Evolutionary conservation across 2,797 vertebrate species (phyloP), one percentile per base, ranked within the genome.

Genomic region (Bradypodion pumilum): DNA sequence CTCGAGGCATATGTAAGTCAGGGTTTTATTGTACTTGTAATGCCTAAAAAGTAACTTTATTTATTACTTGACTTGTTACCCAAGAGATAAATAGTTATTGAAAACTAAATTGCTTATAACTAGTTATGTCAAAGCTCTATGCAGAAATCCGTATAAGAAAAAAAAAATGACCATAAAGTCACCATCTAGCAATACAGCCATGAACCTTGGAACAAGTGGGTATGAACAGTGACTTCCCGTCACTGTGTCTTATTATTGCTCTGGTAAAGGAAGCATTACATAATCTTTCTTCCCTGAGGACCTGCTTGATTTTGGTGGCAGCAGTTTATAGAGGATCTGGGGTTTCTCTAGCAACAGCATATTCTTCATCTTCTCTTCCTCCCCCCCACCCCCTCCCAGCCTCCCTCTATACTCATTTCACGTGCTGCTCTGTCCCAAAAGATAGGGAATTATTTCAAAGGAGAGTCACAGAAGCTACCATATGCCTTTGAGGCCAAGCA

Each of bases 401-500:
- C 62, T 16, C 4, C 1, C 44, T 52, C 23, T 63, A 27, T 40
- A 63, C 32, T 21, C 49, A 25, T 32, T 65, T 37, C 27, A 49
- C 56, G 72, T 75, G 60, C n/a, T 59, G 49, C 65, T 70, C 52
- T 25, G 35, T 69, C 82, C 74, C 75, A 37, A 60, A 78, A 75
- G 60, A 66, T 37, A 46, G 60, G 56, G 42, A 56, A 15, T 49
- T 68, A 35, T 75, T 68, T 83, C 42, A 78, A 35, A 68, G 74
- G 37, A 83, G 4, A 77, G 66, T 62, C 21, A 60, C 23, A 72
- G 75, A 78, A 56, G 44, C 10, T 40, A 78, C 25, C 68, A 78
- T 70, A 62, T 68, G 42, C 69, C 69, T 42, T 72, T 84, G 68
- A 62, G 56, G 52, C 82, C 66, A 63, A 78, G 46, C 40, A 62